Percentiles rank a stretch among this genome's conserved stretches.
phyloP scores from a whole-genome alignment of 1,140 invertebrate genomes.

The Maniola jurtina region DNA sequence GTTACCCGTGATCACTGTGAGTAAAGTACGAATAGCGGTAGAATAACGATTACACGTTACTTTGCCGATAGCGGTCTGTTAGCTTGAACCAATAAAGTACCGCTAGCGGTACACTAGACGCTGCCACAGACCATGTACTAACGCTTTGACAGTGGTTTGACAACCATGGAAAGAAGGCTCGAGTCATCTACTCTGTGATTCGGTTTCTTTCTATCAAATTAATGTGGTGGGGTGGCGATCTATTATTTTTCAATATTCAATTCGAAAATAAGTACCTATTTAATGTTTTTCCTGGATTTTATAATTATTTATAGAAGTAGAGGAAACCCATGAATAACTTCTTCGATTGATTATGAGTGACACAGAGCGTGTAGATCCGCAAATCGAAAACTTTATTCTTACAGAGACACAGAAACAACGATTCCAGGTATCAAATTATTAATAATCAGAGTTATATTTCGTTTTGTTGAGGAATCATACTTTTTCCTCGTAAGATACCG shows the following conservation, averaged over 20 bases:
- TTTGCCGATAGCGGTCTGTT: too few species aligned
- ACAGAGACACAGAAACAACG: conserved; percentile 72
- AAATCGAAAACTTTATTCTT: conserved; percentile 64
- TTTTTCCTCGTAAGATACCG: conserved; percentile 24
- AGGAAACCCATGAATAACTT: background rate
- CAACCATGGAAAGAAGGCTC: too few species aligned
- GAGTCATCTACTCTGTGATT: too few species aligned
- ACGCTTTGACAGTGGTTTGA: too few species aligned
- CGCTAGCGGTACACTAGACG: too few species aligned
- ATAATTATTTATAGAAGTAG: background rate
- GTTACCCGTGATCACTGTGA: too few species aligned
- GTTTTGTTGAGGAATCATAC: conserved; percentile 7
- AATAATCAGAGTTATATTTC: background rate
- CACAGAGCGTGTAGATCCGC: conserved; percentile 59
- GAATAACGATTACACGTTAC: too few species aligned
- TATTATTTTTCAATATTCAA: background rate
- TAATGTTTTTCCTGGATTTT: background rate
- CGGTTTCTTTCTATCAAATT: background rate
- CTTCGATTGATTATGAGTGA: conserved; percentile 63
- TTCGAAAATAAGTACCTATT: background rate
- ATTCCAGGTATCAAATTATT: conserved; percentile 55
- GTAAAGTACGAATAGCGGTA: too few species aligned
- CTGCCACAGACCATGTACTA: too few species aligned
- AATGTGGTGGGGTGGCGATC: background rate
- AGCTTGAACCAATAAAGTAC: too few species aligned